These are phyloP conservation scores for Craterocephalus amniculus DNA, from an alignment of 2,797 vertebrate genomes.

Conservation along the genomic window DNA sequence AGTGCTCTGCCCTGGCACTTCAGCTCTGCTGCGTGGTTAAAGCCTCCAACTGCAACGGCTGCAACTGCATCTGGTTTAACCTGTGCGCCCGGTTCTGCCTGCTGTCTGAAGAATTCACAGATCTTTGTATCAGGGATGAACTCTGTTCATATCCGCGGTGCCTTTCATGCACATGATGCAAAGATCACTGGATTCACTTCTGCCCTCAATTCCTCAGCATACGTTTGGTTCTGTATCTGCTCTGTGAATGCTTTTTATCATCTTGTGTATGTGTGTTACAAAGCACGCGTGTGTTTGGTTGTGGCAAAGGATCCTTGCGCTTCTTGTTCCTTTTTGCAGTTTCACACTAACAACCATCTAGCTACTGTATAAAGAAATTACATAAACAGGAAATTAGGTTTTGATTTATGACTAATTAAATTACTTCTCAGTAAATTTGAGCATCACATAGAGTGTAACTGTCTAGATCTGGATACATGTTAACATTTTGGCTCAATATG, in stretches of 20 bases:
- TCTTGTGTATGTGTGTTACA: neutral
- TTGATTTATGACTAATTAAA: conserved; percentile 11
- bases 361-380: conserved; percentile 30
- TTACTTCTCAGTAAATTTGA: neutral
- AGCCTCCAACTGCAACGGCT: conserved; percentile 60
- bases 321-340: conserved; percentile 37
- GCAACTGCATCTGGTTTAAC: conserved; percentile 65
- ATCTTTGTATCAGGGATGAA: conserved; percentile 61
- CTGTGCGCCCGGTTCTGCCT: conserved; percentile 57
- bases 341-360: conserved; percentile 31
- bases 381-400: conserved; percentile 27
- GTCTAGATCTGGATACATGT: neutral
- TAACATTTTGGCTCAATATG: neutral
- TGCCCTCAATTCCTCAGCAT: conserved; percentile 40
- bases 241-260: conserved; percentile 17
- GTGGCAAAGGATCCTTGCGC: conserved; percentile 7
- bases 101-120: conserved; percentile 46
- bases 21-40: conserved; percentile 73
- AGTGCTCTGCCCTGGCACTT: conserved; percentile 84
- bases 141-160: conserved; percentile 8
- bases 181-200: conserved; percentile 60
- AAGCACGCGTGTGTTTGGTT: neutral
- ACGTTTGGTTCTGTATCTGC: conserved; percentile 23
- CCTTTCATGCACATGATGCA: conserved; percentile 39
- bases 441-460: neutral